Evolutionary conservation across 2,113 vertebrate species (phyloP).

Genomic region (Leucoraja erinaceus): DNA sequence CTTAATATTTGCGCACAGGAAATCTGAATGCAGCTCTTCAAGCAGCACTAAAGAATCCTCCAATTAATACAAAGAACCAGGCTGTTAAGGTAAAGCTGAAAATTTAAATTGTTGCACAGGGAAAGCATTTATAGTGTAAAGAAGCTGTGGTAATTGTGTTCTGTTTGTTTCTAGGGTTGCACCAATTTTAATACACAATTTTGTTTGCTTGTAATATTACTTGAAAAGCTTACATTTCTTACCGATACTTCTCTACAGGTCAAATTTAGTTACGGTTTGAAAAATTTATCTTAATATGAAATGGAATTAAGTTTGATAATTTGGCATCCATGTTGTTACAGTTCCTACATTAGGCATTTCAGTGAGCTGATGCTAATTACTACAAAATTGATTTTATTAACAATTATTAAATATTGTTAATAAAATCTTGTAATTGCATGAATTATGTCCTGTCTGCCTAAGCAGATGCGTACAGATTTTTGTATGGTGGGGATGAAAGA

Average conservation of each 20-base stretch:
- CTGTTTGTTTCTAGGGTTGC: neutral
- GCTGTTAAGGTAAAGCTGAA: conserved; percentile 75
- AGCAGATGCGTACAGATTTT: neutral
- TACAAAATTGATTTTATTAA: too few species aligned
- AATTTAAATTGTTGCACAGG: neutral
- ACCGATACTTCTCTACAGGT: neutral
- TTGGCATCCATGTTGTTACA: neutral
- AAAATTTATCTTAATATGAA: neutral
- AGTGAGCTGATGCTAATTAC: neutral
- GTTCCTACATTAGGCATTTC: neutral
- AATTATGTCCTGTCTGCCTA: neutral
- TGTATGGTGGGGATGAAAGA: neutral
- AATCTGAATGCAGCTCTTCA: conserved; percentile 88
- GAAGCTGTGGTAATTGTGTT: neutral
- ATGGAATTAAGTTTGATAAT: neutral
- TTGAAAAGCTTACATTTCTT: neutral
- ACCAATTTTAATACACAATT: neutral
- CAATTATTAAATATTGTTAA: too few species aligned
- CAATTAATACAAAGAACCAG: conserved; percentile 95
- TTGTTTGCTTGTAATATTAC: neutral
- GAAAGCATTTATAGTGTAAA: neutral
- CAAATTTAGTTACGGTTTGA: neutral
- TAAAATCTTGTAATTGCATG: neutral
- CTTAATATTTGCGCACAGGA: conserved; percentile 80
- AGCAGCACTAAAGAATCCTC: conserved; percentile 92